A percentile compares a stretch with the other conserved stretches of the same genome.
These are phyloP conservation scores for Oophaga sylvatica DNA, from an alignment of 2,797 vertebrate genomes.

Conservation along the genomic window DNA sequence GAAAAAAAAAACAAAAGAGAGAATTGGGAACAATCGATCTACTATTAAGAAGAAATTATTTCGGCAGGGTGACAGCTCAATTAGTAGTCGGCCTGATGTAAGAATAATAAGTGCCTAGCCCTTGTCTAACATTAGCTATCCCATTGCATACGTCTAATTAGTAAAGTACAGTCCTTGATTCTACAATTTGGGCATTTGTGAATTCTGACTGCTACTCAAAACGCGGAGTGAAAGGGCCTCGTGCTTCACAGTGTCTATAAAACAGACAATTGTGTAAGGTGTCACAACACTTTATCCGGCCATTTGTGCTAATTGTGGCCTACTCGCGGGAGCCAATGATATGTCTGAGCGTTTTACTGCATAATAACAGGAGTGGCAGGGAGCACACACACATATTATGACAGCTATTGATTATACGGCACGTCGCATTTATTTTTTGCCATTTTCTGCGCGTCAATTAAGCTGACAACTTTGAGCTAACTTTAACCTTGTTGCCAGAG, in stretches of 20 bases:
- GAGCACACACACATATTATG: slow-evolving; percentile 39
- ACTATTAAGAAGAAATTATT: neutral
- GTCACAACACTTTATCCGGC: slow-evolving; percentile 8
- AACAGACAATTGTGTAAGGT: slow-evolving; percentile 2
- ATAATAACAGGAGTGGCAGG: slow-evolving; percentile 41
- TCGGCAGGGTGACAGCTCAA: neutral
- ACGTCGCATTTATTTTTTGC: slow-evolving; percentile 30
- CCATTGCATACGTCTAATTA: slow-evolving; percentile 4
- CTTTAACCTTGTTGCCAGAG: slow-evolving; percentile 51
- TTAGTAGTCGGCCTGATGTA: neutral
- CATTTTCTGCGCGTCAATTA: slow-evolving; percentile 41
- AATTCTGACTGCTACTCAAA: neutral
- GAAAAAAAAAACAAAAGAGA: neutral
- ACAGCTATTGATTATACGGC: slow-evolving; percentile 39
- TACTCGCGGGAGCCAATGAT: slow-evolving; percentile 15
- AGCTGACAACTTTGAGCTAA: slow-evolving; percentile 50
- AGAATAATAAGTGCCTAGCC: neutral
- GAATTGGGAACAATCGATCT: neutral
- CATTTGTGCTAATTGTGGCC: slow-evolving; percentile 24
- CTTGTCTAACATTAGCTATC: neutral
- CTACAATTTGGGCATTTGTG: neutral
- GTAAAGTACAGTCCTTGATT: neutral
- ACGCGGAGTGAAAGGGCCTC: neutral
- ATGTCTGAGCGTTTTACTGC: slow-evolving; percentile 10
- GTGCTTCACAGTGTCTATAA: neutral